These are phyloP conservation scores for Saimiri boliviensis DNA, from an alignment of 2,113 vertebrate genomes.

Conservation along the genomic window DNA sequence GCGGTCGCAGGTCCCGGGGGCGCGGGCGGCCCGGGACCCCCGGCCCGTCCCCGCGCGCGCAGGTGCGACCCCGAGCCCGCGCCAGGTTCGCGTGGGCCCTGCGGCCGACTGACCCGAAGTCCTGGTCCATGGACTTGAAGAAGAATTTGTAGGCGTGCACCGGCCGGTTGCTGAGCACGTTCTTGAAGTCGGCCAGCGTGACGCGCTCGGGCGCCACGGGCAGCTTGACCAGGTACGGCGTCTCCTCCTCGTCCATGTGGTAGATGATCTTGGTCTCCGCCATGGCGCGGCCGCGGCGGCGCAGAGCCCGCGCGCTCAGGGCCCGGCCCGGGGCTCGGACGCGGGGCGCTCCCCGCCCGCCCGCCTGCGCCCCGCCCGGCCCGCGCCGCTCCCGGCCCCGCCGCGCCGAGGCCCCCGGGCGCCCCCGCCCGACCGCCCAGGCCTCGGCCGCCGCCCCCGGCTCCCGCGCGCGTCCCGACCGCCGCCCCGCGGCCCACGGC, in stretches of 20 bases:
- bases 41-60: slow-evolving; percentile 76
- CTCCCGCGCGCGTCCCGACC: neutral
- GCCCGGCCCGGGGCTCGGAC: slow-evolving; percentile 57
- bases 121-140: slow-evolving; percentile 99
- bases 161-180: slow-evolving; percentile 97
- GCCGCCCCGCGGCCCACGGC: slow-evolving; percentile 40
- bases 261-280: slow-evolving; percentile 99
- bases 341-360: slow-evolving; percentile 83
- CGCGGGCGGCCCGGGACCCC: slow-evolving; percentile 64
- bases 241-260: slow-evolving; percentile 98
- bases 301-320: slow-evolving; percentile 39
- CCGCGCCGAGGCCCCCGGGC: too few relatives aligned
- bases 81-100: neutral
- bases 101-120: slow-evolving; percentile 93
- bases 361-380: too few relatives aligned
- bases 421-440: slow-evolving; percentile 58
- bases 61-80: too few relatives aligned
- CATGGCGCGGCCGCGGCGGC: slow-evolving; percentile 86
- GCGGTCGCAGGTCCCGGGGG: too few relatives aligned
- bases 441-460: neutral
- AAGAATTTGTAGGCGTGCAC: slow-evolving; percentile 98
- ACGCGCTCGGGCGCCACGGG: slow-evolving; percentile 95
- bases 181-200: slow-evolving; percentile 97
- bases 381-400: too few relatives aligned
- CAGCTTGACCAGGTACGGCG: slow-evolving; percentile 97